A percentile compares a stretch with the other conserved stretches of the same genome.
Evolutionary conservation across 2,113 vertebrate genomes (phyloP).

Genomic region (Amazona vittata): DNA sequence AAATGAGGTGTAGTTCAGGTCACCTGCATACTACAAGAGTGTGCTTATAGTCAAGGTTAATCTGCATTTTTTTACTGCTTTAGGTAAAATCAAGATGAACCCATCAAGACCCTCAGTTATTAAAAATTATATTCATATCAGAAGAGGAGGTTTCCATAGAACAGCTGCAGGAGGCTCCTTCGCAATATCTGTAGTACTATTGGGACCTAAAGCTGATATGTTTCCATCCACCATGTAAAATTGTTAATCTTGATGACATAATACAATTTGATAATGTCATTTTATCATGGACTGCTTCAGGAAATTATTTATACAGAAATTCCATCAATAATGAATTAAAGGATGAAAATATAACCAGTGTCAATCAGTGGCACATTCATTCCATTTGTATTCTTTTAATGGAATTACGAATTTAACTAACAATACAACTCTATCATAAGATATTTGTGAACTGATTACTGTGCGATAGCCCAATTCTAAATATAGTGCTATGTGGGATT

Average conservation of each 20-base stretch:
- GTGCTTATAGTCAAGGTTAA: not conserved
- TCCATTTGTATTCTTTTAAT: not conserved
- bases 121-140: not conserved
- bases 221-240: not conserved
- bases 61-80: not conserved
- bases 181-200: not conserved
- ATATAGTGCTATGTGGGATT: not conserved
- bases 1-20: not conserved
- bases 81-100: not conserved
- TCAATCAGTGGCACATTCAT: not conserved
- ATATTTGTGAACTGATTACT: not conserved
- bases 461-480: not conserved
- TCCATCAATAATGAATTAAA: not conserved
- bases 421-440: not conserved
- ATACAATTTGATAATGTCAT: not conserved
- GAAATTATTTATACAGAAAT: not conserved
- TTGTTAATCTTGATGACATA: not conserved
- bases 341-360: not conserved
- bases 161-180: not conserved
- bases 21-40: not conserved
- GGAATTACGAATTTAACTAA: not conserved
- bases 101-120: not conserved
- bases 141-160: not conserved
- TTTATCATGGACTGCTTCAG: not conserved
- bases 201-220: not conserved